Percentiles rank a stretch among this genome's conserved stretches.
Conservation (phyloP, 2,888 invertebrate genomes). For the Rhorus exstirpatorius region DNA sequence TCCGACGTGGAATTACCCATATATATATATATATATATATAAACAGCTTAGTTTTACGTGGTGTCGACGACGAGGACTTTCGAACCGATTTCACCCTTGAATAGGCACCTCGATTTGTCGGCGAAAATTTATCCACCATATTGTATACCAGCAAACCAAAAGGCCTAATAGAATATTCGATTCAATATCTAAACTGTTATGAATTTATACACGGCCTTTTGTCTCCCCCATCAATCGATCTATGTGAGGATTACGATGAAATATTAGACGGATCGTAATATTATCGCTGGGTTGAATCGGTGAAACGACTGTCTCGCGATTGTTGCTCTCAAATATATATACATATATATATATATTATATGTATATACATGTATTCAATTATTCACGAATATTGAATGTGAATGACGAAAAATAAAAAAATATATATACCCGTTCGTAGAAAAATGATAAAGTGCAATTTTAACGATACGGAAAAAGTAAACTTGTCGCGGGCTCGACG, state of each 20-base stretch:
- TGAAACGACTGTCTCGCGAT: neutral
- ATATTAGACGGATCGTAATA: slow-evolving; percentile 8
- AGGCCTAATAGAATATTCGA: too few species aligned
- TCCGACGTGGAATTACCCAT: too few species aligned
- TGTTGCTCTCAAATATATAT: slow-evolving; percentile 13
- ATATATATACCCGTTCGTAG: too few species aligned
- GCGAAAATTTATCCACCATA: slow-evolving; percentile 32
- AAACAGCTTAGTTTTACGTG: slow-evolving; percentile 1
- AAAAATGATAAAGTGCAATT: too few species aligned
- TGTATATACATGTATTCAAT: too few species aligned
- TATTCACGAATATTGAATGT: slow-evolving; percentile 11
- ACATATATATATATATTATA: too few species aligned
- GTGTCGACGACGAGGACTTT: slow-evolving; percentile 61
- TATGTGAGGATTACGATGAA: neutral
- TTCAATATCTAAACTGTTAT: too few species aligned
- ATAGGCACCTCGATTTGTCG: slow-evolving; percentile 57
- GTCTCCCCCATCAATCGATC: neutral
- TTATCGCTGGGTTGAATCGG: slow-evolving; percentile 17
- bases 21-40: too few species aligned
- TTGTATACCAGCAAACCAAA: neutral
- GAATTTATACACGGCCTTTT: neutral
- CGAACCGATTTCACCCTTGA: slow-evolving; percentile 69
- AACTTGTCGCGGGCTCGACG: too few species aligned
- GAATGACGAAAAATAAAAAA: neutral
- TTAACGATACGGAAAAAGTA: neutral